Conservation (phyloP, 2,113 vertebrate species). For the Leuciscus idus region DNA sequence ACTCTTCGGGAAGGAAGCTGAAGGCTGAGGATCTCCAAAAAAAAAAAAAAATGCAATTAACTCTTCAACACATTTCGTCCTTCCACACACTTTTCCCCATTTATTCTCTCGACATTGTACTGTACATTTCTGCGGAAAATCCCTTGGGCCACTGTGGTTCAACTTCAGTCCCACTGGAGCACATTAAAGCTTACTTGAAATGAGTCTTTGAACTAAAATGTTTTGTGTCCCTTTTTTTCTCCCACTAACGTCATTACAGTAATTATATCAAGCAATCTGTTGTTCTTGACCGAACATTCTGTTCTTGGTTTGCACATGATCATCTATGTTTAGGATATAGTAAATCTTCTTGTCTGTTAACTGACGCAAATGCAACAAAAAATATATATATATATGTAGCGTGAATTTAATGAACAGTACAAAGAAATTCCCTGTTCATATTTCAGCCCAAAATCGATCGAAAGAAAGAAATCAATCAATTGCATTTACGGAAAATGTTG, state of each 20-base stretch:
- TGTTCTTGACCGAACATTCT: not conserved
- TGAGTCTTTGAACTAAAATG: constrained; percentile 45
- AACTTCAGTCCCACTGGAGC: constrained; percentile 81
- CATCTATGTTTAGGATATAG: not conserved
- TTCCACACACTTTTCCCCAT: not conserved
- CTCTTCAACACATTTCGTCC: constrained; percentile 16
- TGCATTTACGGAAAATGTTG: not conserved
- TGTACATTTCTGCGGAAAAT: constrained; percentile 70
- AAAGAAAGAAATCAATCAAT: not conserved
- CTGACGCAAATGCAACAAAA: not conserved
- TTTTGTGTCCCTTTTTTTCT: constrained; percentile 36
- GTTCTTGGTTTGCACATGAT: not conserved
- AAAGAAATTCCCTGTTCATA: no score
- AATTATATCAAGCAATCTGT: not conserved
- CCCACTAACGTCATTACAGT: not conserved
- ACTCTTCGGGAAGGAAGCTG: constrained; percentile 29
- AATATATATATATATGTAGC: not conserved
- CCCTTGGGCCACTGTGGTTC: constrained; percentile 77
- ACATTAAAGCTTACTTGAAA: constrained; percentile 90
- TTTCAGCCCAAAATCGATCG: not conserved
- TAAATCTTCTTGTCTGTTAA: not conserved
- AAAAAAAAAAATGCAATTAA: constrained; percentile 43
- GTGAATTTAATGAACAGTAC: no score
- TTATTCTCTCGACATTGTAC: constrained; percentile 46
- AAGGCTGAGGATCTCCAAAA: constrained; percentile 29